Evolutionary conservation across 2,888 invertebrate genomes (phyloP).

Genomic region (Calameuta pallipes): DNA sequence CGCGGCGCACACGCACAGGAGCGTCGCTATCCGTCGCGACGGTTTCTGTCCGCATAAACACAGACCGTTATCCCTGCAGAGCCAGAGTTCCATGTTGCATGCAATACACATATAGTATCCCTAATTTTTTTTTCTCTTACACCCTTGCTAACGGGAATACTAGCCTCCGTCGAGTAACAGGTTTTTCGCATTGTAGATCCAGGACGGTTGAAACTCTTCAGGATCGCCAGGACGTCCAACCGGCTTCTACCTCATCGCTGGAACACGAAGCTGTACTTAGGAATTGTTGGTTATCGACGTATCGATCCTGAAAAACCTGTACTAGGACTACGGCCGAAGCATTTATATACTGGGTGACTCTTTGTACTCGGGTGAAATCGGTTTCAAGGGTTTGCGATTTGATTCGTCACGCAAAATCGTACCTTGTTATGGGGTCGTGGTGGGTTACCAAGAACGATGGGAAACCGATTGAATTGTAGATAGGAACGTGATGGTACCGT

Average conservation of each 20-base stretch:
- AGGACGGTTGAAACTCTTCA: not conserved
- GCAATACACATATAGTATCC: not conserved
- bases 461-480: not conserved
- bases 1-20: constrained; percentile 4
- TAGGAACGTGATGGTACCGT: not conserved
- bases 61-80: not conserved
- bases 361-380: not conserved
- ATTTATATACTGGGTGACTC: not conserved
- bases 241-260: not conserved
- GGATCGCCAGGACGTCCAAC: not conserved
- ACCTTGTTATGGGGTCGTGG: not conserved
- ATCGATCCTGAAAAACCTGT: not conserved
- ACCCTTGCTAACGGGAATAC: not conserved
- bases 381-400: not conserved
- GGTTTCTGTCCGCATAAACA: not conserved
- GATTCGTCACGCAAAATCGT: not conserved
- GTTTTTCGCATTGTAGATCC: not conserved
- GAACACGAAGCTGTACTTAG: not conserved
- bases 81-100: not conserved
- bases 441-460: not conserved
- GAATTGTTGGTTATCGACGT: not conserved
- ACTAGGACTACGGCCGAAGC: not conserved
- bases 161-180: not conserved
- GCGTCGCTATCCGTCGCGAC: not conserved
- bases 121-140: not conserved